phyloP scores from a whole-genome alignment of 2,888 invertebrate species.

The Agelastica alni region DNA sequence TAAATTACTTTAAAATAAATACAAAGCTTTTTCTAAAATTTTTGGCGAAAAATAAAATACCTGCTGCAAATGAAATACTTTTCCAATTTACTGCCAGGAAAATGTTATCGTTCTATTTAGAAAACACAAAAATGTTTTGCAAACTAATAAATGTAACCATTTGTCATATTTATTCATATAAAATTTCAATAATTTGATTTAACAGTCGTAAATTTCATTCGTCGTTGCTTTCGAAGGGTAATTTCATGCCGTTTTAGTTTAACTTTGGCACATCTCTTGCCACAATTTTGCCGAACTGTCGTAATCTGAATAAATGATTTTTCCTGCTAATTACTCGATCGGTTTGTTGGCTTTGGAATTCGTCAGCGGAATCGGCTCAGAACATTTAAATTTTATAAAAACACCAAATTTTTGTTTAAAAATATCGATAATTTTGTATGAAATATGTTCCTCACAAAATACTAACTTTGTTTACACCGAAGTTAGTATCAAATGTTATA shows the following conservation, averaged over 20 bases:
- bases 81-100: too few relatives aligned
- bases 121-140: background rate
- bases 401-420: too few relatives aligned
- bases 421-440: too few relatives aligned
- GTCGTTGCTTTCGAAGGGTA: background rate
- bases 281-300: slow-evolving; percentile 1
- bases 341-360: slow-evolving; percentile 12
- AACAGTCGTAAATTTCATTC: slow-evolving; percentile 4
- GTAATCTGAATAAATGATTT: slow-evolving; percentile 17
- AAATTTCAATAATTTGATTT: slow-evolving; percentile 12
- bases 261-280: background rate
- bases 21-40: too few relatives aligned
- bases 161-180: slow-evolving; percentile 9
- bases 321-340: slow-evolving; percentile 3
- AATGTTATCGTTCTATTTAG: slow-evolving; percentile 11
- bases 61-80: too few relatives aligned
- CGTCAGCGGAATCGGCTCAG: too few relatives aligned
- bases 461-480: too few relatives aligned
- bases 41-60: too few relatives aligned
- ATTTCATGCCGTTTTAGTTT: background rate
- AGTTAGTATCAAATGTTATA: too few relatives aligned
- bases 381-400: too few relatives aligned
- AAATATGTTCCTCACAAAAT: too few relatives aligned
- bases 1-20: too few relatives aligned
- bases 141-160: background rate